phyloP scores from a whole-genome alignment of 2,888 invertebrate genomes.

The Acholoe squamosa region DNA sequence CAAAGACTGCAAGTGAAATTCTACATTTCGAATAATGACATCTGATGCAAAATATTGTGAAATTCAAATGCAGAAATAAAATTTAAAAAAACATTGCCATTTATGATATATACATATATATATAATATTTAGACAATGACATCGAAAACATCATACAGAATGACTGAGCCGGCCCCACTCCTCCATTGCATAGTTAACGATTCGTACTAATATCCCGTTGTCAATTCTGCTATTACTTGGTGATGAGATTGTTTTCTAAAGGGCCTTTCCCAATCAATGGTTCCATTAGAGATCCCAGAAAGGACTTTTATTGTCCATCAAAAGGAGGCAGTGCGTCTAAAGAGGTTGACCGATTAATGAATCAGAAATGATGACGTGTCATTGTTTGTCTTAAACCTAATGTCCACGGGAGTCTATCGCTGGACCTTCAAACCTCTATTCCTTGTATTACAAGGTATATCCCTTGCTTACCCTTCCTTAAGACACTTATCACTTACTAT shows the following conservation, averaged over 20 bases:
- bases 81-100: constrained; percentile 1
- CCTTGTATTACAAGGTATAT: too few species aligned
- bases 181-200: neutral
- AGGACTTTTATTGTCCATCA: neutral
- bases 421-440: too few species aligned
- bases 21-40: constrained; percentile 34
- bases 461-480: too few species aligned
- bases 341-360: too few species aligned
- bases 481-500: too few species aligned
- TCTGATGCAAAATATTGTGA: constrained; percentile 1
- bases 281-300: neutral
- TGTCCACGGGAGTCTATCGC: too few species aligned
- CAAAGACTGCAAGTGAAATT: constrained; percentile 50
- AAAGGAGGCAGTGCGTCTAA: neutral
- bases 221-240: neutral
- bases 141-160: neutral
- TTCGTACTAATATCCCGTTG: neutral
- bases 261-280: neutral
- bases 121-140: constrained; percentile 11
- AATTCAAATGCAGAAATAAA: neutral
- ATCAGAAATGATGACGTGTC: too few species aligned
- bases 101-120: neutral
- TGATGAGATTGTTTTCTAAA: neutral
- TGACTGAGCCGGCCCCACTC: constrained; percentile 26
- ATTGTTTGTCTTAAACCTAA: too few species aligned